Percentiles rank a stretch among this genome's conserved stretches.
Evolutionary conservation across 1,140 invertebrate species (phyloP).

Genomic region (Bombus consobrinus): DNA sequence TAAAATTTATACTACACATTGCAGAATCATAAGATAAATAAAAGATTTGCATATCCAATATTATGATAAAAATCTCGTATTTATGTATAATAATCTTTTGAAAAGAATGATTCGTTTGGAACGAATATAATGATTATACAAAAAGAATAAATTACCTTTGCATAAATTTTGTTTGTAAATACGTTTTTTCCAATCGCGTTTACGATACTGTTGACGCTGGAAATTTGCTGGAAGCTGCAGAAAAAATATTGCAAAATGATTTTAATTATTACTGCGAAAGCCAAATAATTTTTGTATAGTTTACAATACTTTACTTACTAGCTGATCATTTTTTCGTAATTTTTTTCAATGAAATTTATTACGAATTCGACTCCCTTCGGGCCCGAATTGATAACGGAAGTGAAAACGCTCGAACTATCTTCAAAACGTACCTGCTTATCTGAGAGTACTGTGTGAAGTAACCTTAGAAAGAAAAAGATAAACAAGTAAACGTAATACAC

Average conservation of each 20-base stretch:
- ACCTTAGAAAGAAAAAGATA: constrained; percentile 2
- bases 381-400: constrained; percentile 78
- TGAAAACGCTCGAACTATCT: constrained; percentile 71
- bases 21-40: no score
- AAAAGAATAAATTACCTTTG: constrained; percentile 56
- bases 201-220: constrained; percentile 53
- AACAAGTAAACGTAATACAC: not conserved
- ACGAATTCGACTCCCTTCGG: constrained; percentile 79
- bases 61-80: no score
- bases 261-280: not conserved
- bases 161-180: constrained; percentile 52
- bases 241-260: not conserved
- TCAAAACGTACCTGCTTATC: constrained; percentile 67
- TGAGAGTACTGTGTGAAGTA: constrained; percentile 65
- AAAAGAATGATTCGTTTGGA: not conserved
- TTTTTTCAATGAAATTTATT: constrained; percentile 81
- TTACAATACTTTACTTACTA: constrained; percentile 79
- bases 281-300: not conserved
- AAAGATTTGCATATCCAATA: no score
- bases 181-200: constrained; percentile 58
- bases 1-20: no score
- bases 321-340: constrained; percentile 75
- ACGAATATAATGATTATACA: not conserved
- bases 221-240: constrained; percentile 61
- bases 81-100: not conserved